A percentile compares a stretch with the other conserved stretches of the same genome.
phyloP scores from a whole-genome alignment of 2,888 invertebrate genomes.

The Acanthococcus lagerstroemiae region DNA sequence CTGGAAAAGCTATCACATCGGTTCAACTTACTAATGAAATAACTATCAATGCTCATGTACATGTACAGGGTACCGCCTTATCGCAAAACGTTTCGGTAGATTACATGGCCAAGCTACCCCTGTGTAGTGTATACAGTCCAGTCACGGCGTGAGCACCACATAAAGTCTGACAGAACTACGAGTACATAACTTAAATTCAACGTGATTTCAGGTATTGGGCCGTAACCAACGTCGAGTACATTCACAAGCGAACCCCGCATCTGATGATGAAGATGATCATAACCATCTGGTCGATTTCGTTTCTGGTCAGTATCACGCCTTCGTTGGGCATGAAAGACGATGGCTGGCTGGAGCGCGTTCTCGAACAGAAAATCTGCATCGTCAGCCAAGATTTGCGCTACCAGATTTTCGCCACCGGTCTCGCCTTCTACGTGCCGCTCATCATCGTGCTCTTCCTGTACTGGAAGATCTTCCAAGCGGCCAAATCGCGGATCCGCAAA shows the following conservation, averaged over 20 bases:
- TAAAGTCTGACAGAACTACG: too few species aligned
- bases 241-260: slow-evolving; percentile 76
- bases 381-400: slow-evolving; percentile 75
- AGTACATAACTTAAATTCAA: too few species aligned
- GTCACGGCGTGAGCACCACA: too few species aligned
- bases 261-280: slow-evolving; percentile 83
- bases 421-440: slow-evolving; percentile 84
- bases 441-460: slow-evolving; percentile 78
- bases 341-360: slow-evolving; percentile 61
- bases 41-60: too few species aligned
- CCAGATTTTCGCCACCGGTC: slow-evolving; percentile 81
- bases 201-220: slow-evolving; percentile 98
- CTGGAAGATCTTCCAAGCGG: slow-evolving; percentile 83
- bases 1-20: too few species aligned
- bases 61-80: too few species aligned
- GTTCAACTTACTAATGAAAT: too few species aligned
- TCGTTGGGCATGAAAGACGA: slow-evolving; percentile 92
- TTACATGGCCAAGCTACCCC: too few species aligned
- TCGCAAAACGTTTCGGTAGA: too few species aligned
- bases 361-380: slow-evolving; percentile 48
- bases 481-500: slow-evolving; percentile 70
- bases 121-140: too few species aligned
- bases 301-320: slow-evolving; percentile 87
- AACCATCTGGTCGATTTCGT: slow-evolving; percentile 82
- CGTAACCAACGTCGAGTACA: slow-evolving; percentile 93